phyloP scores from a whole-genome alignment of 2,113 vertebrate genomes.

The Melanerpes formicivorus region DNA sequence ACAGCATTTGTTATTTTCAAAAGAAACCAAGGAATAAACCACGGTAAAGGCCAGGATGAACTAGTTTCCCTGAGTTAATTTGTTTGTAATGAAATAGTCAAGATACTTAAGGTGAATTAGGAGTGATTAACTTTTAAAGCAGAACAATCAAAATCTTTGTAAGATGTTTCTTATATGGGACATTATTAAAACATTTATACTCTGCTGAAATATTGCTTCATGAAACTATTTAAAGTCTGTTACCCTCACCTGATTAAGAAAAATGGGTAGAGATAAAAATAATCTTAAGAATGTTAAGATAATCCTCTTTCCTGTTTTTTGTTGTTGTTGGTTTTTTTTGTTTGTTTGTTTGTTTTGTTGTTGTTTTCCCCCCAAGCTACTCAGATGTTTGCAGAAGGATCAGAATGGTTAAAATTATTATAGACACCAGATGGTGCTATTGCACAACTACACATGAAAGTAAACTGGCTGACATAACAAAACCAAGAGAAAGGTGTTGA shows the following conservation, averaged over 20 bases:
- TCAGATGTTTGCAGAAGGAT: neutral
- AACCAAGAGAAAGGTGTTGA: rapidly evolving
- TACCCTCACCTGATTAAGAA: neutral
- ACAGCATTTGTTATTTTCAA: neutral
- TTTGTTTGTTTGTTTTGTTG: neutral
- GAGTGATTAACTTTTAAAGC: neutral
- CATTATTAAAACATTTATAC: neutral
- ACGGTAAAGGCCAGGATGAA: neutral
- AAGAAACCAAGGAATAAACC: neutral
- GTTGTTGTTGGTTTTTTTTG: too few species aligned
- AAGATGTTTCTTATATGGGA: neutral
- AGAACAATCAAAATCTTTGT: neutral
- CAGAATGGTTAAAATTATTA: rapidly evolving
- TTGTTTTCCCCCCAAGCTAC: too few species aligned
- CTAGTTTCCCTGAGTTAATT: neutral
- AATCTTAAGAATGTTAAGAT: neutral
- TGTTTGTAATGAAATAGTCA: neutral
- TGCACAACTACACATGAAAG: neutral
- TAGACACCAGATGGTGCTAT: slow-evolving; percentile 25
- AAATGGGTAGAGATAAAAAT: neutral
- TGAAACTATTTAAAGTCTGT: neutral
- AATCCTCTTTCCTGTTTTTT: neutral
- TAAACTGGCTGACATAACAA: rapidly evolving
- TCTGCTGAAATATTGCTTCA: neutral
- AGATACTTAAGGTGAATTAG: neutral